Base-by-base conservation (phyloP, 2,113 vertebrate species). In the Microcebus griseorufus region DNA sequence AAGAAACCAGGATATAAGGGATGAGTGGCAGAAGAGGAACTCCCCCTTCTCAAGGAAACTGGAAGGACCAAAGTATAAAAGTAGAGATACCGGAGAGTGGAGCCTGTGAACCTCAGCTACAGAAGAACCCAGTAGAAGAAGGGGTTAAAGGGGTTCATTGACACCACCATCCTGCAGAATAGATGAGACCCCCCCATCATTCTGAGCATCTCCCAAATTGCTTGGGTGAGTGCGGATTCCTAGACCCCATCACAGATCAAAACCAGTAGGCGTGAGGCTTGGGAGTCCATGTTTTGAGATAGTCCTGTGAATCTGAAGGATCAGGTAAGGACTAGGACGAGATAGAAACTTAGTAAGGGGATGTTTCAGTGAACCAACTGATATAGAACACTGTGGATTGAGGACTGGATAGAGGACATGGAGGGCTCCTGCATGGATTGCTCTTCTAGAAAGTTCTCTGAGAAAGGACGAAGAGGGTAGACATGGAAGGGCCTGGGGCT, bases 381-480 rank as follows among this genome's bases (percentile, higher is more conserved):
- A 23, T 16, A 0, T n/a, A 45, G 79, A 78, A 48, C 70, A 12
- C 70, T 18, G 53, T 18, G 53, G 42, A 18, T 8, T 17, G 55
- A 73, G 55, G 70, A 81, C 32, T 45, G 16, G 27, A 3, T 25
- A 16, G 55, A 86, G 37, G 25, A 1, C 2, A 3, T 48, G 79
- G 65, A 58, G 23, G 45, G 12, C 32, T 22, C 27, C 37, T 72
- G 12, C 79, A 11, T 67, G 27, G 22, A 29, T 79, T 94, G 14
- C 34, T 95, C 45, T 93, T 84, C 22, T 9, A n/a, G 75, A 75
- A 65, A 17, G 55, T 90, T 83, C 45, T 82, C 65, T 45, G 12
- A 23, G 22, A 83, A 86, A 90, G 69, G 18, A n/a, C 60, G 70
- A 67, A 90, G 53, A 73, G 13, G 22, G 27, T 37, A 34, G 42